Percentiles rank a stretch among this genome's conserved stretches.
Evolutionary conservation across 2,888 invertebrate species (phyloP).

Genomic region (Apamea monoglypha): DNA sequence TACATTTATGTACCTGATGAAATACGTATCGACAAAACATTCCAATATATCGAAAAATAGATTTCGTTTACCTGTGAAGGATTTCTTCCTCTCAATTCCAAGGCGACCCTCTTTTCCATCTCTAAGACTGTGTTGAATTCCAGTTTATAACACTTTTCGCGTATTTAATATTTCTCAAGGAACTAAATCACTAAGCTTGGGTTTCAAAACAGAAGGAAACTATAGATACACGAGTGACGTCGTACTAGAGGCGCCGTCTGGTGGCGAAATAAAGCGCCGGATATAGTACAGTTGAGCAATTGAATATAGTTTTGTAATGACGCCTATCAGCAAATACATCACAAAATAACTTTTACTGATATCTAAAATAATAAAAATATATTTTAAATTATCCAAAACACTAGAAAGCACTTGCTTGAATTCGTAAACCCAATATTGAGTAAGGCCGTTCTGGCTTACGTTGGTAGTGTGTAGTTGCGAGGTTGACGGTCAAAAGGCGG

Average conservation of each 20-base stretch:
- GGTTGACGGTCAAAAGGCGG: constrained; percentile 73
- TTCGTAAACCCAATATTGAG: constrained; percentile 28
- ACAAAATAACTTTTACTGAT: constrained; percentile 11
- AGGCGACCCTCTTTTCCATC: constrained; percentile 98
- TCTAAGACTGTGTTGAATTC: constrained; percentile 74
- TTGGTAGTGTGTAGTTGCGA: constrained; percentile 76
- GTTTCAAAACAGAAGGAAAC: constrained; percentile 91
- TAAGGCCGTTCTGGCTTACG: constrained; percentile 57
- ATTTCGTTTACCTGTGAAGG: constrained; percentile 95
- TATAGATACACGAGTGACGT: constrained; percentile 90
- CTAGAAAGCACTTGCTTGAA: background rate
- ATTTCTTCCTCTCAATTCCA: constrained; percentile 97
- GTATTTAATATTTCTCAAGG: constrained; percentile 83
- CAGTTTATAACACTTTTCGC: constrained; percentile 81
- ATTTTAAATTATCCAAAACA: background rate
- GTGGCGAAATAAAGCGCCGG: constrained; percentile 81
- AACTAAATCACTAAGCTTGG: constrained; percentile 89
- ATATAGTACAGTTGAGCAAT: constrained; percentile 76
- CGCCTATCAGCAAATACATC: constrained; percentile 27
- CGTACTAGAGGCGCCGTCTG: constrained; percentile 86
- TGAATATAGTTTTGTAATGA: constrained; percentile 51
- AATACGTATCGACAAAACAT: constrained; percentile 91
- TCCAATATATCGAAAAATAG: constrained; percentile 84
- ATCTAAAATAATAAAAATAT: constrained; percentile 45
- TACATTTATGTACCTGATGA: constrained; percentile 81